Conservation (phyloP, 2,888 invertebrate genomes). For the Drosophila phalerata region DNA sequence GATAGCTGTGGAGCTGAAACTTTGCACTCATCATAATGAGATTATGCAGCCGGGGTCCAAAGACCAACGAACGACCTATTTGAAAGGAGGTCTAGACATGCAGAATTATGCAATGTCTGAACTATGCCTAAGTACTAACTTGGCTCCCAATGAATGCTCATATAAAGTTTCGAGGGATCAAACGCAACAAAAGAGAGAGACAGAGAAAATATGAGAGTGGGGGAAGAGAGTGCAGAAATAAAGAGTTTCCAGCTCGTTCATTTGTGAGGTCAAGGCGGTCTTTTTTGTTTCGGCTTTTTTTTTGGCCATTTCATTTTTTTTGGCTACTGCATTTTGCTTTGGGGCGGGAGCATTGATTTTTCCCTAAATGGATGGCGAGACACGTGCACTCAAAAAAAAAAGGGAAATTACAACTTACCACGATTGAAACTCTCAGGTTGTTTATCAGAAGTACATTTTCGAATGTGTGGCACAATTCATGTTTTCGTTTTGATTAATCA, state of each 20-base stretch:
- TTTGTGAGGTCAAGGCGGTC: conserved; percentile 49
- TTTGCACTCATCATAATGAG: conserved; percentile 55
- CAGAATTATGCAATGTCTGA: conserved; percentile 53
- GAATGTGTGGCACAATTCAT: conserved; percentile 28
- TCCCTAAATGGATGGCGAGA: conserved; percentile 25
- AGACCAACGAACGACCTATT: conserved; percentile 31
- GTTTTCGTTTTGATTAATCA: conserved; percentile 23
- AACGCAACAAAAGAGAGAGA: conserved; percentile 13
- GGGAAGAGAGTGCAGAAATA: not conserved
- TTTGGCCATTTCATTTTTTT: conserved; percentile 33
- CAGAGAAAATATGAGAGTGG: conserved; percentile 1
- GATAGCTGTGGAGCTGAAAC: conserved; percentile 31
- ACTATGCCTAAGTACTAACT: conserved; percentile 2
- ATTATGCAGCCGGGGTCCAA: conserved; percentile 37
- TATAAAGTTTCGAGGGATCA: conserved; percentile 35
- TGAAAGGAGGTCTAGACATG: conserved; percentile 30
- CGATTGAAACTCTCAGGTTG: conserved; percentile 33
- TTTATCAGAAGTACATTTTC: conserved; percentile 23
- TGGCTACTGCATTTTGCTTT: conserved; percentile 31
- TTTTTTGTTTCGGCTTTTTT: conserved; percentile 6
- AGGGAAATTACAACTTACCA: conserved; percentile 44
- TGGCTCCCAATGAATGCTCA: conserved; percentile 30
- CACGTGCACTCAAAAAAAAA: conserved; percentile 39
- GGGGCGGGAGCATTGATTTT: conserved; percentile 52
- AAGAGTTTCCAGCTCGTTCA: conserved; percentile 21